phyloP scores from a whole-genome alignment of 1,140 invertebrate genomes.

The Panulirus ornatus region DNA sequence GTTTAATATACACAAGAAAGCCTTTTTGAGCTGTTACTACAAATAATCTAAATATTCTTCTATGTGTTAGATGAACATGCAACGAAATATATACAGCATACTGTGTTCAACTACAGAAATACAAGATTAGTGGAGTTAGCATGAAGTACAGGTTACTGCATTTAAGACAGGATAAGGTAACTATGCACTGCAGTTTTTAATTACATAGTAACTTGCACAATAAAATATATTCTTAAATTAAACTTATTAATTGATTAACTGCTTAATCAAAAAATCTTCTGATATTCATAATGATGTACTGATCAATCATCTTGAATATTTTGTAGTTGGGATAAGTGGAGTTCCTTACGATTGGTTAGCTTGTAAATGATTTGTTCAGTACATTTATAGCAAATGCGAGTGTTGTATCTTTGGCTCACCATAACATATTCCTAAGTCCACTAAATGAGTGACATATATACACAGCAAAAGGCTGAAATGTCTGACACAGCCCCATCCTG shows the following conservation, averaged over 20 bases:
- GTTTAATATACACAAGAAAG: neutral
- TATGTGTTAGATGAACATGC: neutral
- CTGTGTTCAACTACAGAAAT: neutral
- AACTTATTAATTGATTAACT: too few relatives aligned
- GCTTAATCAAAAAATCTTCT: too few relatives aligned
- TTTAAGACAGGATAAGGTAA: neutral
- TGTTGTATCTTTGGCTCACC: neutral
- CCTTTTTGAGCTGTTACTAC: neutral
- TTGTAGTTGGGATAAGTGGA: neutral
- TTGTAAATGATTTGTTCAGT: conserved; percentile 8
- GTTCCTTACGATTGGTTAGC: neutral
- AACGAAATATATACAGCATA: neutral
- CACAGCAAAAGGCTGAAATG: neutral
- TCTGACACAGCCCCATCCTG: neutral
- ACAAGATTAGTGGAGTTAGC: neutral
- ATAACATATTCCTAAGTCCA: too few relatives aligned
- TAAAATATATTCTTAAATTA: too few relatives aligned
- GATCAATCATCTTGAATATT: neutral
- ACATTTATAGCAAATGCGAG: neutral
- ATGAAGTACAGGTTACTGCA: neutral
- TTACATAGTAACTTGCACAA: too few relatives aligned
- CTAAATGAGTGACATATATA: neutral
- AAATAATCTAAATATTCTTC: neutral
- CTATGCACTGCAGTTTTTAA: too few relatives aligned
- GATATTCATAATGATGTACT: neutral